Evolutionary conservation across 2,113 vertebrate species (phyloP), one percentile per base, ranked within the genome.

Genomic region (Otus sunia): DNA sequence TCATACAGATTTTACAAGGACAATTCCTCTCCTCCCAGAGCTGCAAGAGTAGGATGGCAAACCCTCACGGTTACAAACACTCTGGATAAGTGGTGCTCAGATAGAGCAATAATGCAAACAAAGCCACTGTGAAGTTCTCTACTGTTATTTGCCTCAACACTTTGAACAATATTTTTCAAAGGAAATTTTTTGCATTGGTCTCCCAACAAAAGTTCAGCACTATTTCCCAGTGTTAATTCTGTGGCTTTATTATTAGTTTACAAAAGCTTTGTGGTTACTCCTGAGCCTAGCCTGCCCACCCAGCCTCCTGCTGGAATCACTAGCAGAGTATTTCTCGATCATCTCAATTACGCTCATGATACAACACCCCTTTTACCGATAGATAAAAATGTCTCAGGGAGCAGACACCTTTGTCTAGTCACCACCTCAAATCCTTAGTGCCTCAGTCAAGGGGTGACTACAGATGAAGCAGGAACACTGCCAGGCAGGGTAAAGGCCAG

Each of bases 391-490:
- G 0, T 3, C 56, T 26, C 5, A 9, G 17, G 17, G 10, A 86
- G 18, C 0, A 2, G 73, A 50, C 10, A 47, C 11, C 34, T 77
- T 7, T 20, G 41, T 12, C 49, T 37, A 62, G 41, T 14, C 20
- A 7, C 22, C 59, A 45, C 36, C 58, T 52, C 78, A 80, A 58
- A 79, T 9, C 20, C 74, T 36, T 30, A 23, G 36, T 15, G 59
- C 43, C 39, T 17, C 0, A 0, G 18, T 5, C 63, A 59, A 34
- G 12, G 23, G 30, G 17, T 12, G 43, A 12, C 11, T 14, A 49
- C 1, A 2, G 66, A 12, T 6, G 27, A 49, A 83, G 36, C 5
- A 22, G 26, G 7, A 64, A 43, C 2, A 5, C 10, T 52, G 64
- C 15, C 64, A 74, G 91, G 53, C 39, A 83, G 41, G 25, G 27